Evolutionary conservation across 2,888 invertebrate genomes (phyloP), one percentile per base, ranked within the genome.

Genomic region (Nasonia oneida): DNA sequence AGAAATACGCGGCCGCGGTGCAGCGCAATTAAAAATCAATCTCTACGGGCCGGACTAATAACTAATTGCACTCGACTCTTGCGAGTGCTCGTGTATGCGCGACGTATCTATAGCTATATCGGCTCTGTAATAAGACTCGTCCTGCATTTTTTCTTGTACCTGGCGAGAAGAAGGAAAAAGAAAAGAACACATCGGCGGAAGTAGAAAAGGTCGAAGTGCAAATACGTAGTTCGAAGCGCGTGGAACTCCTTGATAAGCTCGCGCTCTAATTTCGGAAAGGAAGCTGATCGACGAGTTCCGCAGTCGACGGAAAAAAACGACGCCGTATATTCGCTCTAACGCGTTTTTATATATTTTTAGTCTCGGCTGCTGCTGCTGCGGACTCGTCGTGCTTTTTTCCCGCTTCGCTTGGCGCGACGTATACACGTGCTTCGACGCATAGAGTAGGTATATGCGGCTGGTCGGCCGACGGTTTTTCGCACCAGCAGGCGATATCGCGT

Each of bases 11-110:
- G 57, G n/a, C 29, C 29, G 29, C 29, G 29, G 29, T 29, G 29
- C 81, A 78, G 74, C 50, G 82, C 81, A 78, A 85, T 85, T 85
- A 85, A 85, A 85, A 85, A 85, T 85, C 85, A 85, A 85, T 85
- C 77, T 71, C 61, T n/a, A 23, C 12, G 42, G 23, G 37, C 39
- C 61, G 33, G 42, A 77, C 73, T 78, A 81, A 67, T 85, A 85
- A 29, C 0, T 29, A 82, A 85, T 82, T 77, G 81, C 85, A 47
- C 67, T 75, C 76, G 80, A 67, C 50, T 61, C 18, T 75, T 80
- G 61, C 3, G 15, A 3, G 15, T 3, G 18, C 47, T 23, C 39
- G 14, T 74, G 0, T 74, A 5, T 74, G n/a, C 39, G 2, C 61
- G 12, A 47, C 47, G n/a, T 50, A 76, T 37, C 2, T 80, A 53